Base-by-base conservation (phyloP, 2,797 vertebrate genomes). In the Diplodus sargus region DNA sequence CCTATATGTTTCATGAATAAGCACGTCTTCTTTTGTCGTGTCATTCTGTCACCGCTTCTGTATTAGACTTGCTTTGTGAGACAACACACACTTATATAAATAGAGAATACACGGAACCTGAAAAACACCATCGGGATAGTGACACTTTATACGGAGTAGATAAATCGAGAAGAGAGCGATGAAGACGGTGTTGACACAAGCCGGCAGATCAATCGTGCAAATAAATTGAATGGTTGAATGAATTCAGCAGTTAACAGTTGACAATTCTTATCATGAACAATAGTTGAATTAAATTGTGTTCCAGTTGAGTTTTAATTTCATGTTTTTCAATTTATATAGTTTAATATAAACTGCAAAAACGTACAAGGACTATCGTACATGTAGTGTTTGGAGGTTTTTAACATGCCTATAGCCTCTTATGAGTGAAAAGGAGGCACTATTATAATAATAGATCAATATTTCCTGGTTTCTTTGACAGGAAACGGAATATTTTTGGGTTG, bases 121-220 rank as follows among this genome's bases (percentile, higher is more conserved):
- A 10, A 49, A 49, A 69, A 70, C 10, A 28, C 17, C 15, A 56
- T 74, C 60, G 28, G 53, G 23, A 58, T 52, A 34, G 51, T 70
- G 47, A 45, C 61, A 23, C 51, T 60, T 67, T 20, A 52, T 25
- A 18, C 28, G 15, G n/a, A 48, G 20, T 1, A 34, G 11, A 48
- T 57, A 0, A 23, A 13, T 48, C 4, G 5, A 48, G 62, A 52
- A 11, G 30, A 30, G 49, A 8, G 11, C 30, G 15, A 71, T 22
- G 52, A 57, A 70, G 45, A 64, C 13, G 16, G n/a, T 30, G 25
- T 10, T 1, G 13, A 3, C 54, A 9, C n/a, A 59, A 23, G 23
- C 20, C 22, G 17, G 30, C 30, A 13, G 45, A 75, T 62, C 11
- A 47, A 20, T 25, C 20, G 16, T 3, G 20, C 14, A 30, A 45